Evolutionary conservation across 2,797 vertebrate species (phyloP).

Genomic region (Phoeniculus purpureus): DNA sequence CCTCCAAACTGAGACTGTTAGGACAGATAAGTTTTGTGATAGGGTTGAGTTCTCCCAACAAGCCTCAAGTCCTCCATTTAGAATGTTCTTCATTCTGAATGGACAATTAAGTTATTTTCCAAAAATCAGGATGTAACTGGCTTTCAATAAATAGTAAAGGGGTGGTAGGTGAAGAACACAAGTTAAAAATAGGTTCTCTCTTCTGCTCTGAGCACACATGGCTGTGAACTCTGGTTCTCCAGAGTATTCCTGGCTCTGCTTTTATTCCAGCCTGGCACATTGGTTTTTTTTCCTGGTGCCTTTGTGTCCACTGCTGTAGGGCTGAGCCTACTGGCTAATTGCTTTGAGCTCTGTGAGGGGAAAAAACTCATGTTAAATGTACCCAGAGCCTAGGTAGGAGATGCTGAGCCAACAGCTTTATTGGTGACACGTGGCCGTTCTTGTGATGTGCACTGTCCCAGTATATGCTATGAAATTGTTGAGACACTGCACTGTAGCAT

Average conservation of each 20-base stretch:
- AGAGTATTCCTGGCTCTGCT: not conserved
- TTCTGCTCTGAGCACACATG: not conserved
- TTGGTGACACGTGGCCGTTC: not conserved
- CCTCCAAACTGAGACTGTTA: not conserved
- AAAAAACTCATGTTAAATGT: not conserved
- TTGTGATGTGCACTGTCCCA: not conserved
- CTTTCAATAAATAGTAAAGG: not conserved
- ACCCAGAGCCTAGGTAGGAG: not conserved
- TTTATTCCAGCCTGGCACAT: not conserved
- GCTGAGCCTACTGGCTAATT: not conserved
- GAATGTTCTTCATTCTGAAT: not conserved
- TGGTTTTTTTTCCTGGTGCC: not conserved
- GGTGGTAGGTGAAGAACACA: accelerated
- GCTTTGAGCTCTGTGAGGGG: not conserved
- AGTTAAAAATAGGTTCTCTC: not conserved
- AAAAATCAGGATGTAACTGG: not conserved
- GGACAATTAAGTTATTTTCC: not conserved
- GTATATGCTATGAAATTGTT: not conserved
- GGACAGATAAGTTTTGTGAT: not conserved
- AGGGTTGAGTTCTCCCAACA: not conserved
- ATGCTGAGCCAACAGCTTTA: not conserved
- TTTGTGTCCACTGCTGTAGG: not conserved
- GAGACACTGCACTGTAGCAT: not conserved
- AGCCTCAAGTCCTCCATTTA: not conserved
- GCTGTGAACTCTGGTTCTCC: not conserved